Evolutionary conservation across 2,888 invertebrate species (phyloP), one percentile per base, ranked within the genome.

Genomic region (Sphinx pinastri): DNA sequence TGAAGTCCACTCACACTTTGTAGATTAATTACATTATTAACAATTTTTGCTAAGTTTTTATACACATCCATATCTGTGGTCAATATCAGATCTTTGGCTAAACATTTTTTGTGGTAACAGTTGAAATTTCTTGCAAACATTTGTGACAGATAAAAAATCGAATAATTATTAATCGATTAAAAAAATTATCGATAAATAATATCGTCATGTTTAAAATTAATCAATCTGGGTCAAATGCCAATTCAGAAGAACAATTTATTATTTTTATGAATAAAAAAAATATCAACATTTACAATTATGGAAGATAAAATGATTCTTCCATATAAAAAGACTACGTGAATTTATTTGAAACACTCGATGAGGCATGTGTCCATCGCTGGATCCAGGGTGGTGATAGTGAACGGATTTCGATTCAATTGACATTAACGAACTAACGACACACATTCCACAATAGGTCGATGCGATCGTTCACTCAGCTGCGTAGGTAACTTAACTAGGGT

Each of bases 31-130:
- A 4, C 0, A 38, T 38, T 38, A 8, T 7, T 38, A 38, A 38
- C 38, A 5, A 38, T 38, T 38, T 38, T 38, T 38, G 5, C 5
- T 38, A 38, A 25, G 47, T 68, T 68, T 25, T 67, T 54, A 55
- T 67, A 31, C 13, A 45, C 16, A 47, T 57, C 14, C 45, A 47
- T 68, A 49, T 52, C 10, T 60, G 51, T 60, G 14, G 52, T 45
- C 47, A n/a, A 60, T 14, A 73, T 71, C 77, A 74, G 75, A 76
- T 79, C 76, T 77, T 77, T 77, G 77, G 76, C 73, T 73, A 70
- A 67, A 47, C 47, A 57, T 55, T 55, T 67, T 69, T 68, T 69
- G 63, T 76, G 78, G 74, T 76, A 77, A 75, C 74, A 70, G 47
- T 49, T 60, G 5, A 60, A 63, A 47, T 19, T 60, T 47, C 12